Evolutionary conservation across 2,888 invertebrate genomes (phyloP), one percentile per base, ranked within the genome.

Genomic region (Stenoptilia bipunctidactyla): DNA sequence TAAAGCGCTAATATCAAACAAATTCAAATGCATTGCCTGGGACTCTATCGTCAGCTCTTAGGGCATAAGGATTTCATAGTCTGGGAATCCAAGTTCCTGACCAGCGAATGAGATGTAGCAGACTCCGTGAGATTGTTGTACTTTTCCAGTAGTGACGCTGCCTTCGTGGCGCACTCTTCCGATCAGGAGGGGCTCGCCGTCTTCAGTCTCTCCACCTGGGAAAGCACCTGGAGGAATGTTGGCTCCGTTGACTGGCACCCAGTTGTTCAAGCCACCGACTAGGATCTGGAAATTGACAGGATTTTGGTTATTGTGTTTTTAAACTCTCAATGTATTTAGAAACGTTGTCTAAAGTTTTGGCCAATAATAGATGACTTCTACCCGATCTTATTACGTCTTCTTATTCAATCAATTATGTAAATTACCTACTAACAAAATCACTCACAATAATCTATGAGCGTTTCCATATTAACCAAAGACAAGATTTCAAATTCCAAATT

Each of bases 51-150:
- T n/a, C 20, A 20, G 15, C 27, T 36, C 40, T 68, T 71, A 83
- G 47, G 66, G 56, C 50, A 88, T 77, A 43, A 94, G 88, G 52
- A 95, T 79, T 83, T 95, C 94, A 61, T 91, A 95, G 38, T 93
- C 91, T n/a, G 88, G 86, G 84, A 90, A 92, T 37, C 90, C 88
- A 41, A 93, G 67, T 64, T 95, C 95, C 55, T 89, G 86, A 34
- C 94, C 94, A 1, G 82, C 93, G 61, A 89, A 95, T 10, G 94
- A 88, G 71, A 95, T 92, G 86, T 95, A 95, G 65, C 91, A 90
- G 40, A 90, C 89, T 15, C 88, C 90, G 59, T 94, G 94, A 6
- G 92, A 92, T 27, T 90, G 89, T 55, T 95, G 94, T 1, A 95
- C 90, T 76, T 95, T 94, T 57, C 94, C 94, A 15, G 90, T 86